Evolutionary conservation across 2,113 vertebrate species (phyloP), one percentile per base, ranked within the genome.

Genomic region (Tupaia tana): DNA sequence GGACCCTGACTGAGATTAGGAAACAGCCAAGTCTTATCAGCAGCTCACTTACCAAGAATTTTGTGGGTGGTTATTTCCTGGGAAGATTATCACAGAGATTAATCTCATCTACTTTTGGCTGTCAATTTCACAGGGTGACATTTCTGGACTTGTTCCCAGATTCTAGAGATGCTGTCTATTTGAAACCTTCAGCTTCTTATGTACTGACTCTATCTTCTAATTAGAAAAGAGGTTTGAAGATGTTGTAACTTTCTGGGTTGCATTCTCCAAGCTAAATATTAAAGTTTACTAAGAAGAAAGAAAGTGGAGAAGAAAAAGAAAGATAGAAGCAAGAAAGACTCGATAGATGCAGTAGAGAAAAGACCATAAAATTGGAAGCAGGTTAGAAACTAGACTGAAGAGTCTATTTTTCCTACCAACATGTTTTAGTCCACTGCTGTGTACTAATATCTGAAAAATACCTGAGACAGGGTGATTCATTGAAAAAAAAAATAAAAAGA

Each of bases 31-130:
- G 22, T 63, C 59, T 86, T 82, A 94, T 22, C 75, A 78, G 79
- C 59, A 84, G 67, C 83, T 54, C 18, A 58, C 43, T 70, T 74
- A n/a, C 10, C 74, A 74, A 58, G 89, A 94, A 75, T 59, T 84
- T 71, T 83, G 77, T 61, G 54, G 34, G 52, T 88, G 84, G 56
- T 89, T 94, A 90, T 70, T 96, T 82, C 78, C 93, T 77, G 67
- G 94, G 66, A 93, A 91, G 92, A 94, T 96, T 86, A 91, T 96
- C 96, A 86, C 27, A 67, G 84, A 81, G 78, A 96, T 81, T 94
- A 87, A 91, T 94, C 89, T 84, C 95, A 80, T 84, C 61, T 54
- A 77, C 91, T 89, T 92, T 77, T 84, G 52, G 61, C 70, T 85
- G 91, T 93, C 91, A 73, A 0, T 87, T 96, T 95, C 83, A 67